Percentiles rank a stretch among this genome's conserved stretches.
These are phyloP conservation scores for Onychostruthus taczanowskii DNA, from an alignment of 2,113 vertebrate genomes.

Conservation along the genomic window DNA sequence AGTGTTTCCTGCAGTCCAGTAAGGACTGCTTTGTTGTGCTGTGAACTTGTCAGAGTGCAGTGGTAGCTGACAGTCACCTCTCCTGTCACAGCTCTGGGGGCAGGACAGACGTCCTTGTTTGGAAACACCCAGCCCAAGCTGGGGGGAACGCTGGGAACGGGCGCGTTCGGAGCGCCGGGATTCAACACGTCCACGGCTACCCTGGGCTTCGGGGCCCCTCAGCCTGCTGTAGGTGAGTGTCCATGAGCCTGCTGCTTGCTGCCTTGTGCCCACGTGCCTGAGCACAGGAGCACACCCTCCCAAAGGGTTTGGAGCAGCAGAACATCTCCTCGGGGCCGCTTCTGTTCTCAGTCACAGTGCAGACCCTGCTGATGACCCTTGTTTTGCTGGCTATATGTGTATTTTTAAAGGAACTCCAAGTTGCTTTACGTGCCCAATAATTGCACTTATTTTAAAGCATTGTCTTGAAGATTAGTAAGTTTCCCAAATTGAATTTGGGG, in stretches of 20 bases:
- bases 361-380: fast-evolving
- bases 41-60: fast-evolving
- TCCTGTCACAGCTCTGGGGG: conserved; percentile 76
- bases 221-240: conserved; percentile 88
- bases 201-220: conserved; percentile 86
- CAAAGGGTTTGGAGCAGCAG: fast-evolving
- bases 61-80: background rate
- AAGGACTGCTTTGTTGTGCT: background rate
- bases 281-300: background rate
- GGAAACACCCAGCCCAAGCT: conserved; percentile 90
- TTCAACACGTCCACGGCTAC: conserved; percentile 82
- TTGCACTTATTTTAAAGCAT: background rate
- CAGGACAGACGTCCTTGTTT: conserved; percentile 86
- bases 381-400: fast-evolving
- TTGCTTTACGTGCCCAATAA: background rate
- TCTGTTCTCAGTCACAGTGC: background rate
- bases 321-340: background rate
- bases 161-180: conserved; percentile 80
- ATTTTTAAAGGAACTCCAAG: background rate
- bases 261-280: background rate
- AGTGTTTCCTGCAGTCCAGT: background rate
- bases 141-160: conserved; percentile 84
- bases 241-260: background rate
- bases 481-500: background rate
- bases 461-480: background rate